phyloP scores from a whole-genome alignment of 2,888 invertebrate genomes.

The Melipona beecheii region DNA sequence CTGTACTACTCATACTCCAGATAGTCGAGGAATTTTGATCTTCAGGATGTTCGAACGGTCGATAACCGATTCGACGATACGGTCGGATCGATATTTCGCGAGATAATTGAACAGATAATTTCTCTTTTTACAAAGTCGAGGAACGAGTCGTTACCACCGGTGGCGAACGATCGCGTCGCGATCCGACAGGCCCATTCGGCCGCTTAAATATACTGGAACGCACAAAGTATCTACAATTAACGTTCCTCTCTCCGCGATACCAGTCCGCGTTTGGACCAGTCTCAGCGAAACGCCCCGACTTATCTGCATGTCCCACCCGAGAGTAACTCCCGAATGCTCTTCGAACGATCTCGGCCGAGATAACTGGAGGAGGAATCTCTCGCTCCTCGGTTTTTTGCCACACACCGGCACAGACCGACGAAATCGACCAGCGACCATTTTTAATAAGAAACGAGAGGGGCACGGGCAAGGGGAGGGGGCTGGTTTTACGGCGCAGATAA shows the following conservation, averaged over 20 bases:
- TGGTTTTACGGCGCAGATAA: slow-evolving; percentile 66
- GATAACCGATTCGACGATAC: background rate
- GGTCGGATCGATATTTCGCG: slow-evolving; percentile 20
- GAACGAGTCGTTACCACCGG: slow-evolving; percentile 42
- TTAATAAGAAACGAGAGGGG: slow-evolving; percentile 46
- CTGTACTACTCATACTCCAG: background rate
- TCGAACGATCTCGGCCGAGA: slow-evolving; percentile 20
- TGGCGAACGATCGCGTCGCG: slow-evolving; percentile 39
- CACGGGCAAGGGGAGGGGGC: background rate
- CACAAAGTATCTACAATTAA: slow-evolving; percentile 61
- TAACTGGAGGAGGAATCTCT: background rate
- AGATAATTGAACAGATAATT: slow-evolving; percentile 58
- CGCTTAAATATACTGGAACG: background rate
- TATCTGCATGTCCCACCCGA: slow-evolving; percentile 18
- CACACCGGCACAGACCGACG: slow-evolving; percentile 28
- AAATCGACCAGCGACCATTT: slow-evolving; percentile 59
- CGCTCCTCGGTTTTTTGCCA: slow-evolving; percentile 17
- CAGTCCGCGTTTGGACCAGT: background rate
- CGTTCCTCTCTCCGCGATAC: slow-evolving; percentile 20
- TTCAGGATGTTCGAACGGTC: background rate
- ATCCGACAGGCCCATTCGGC: slow-evolving; percentile 15
- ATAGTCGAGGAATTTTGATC: background rate
- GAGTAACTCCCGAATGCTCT: slow-evolving; percentile 23
- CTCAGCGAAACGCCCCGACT: background rate
- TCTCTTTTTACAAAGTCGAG: slow-evolving; percentile 58